Percentiles rank a stretch among this genome's conserved stretches.
Conservation (phyloP, 2,113 vertebrate species). For the Aviceda subcristata region DNA sequence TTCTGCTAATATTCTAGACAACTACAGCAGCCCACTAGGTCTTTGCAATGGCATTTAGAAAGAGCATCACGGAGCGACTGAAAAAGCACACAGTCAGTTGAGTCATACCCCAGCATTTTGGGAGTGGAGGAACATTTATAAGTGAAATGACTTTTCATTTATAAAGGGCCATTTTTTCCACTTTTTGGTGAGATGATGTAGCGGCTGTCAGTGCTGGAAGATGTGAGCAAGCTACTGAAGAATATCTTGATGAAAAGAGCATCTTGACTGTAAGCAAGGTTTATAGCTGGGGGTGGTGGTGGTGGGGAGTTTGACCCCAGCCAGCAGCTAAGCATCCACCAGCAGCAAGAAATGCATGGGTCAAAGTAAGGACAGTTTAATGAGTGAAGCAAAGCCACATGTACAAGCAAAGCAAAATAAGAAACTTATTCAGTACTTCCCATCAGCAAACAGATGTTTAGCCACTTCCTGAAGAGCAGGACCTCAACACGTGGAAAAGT, state of each 20-base stretch:
- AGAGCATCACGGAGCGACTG: background rate
- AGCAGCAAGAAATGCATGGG: background rate
- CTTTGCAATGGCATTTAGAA: background rate
- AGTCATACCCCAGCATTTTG: background rate
- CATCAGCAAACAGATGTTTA: background rate
- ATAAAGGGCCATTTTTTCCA: background rate
- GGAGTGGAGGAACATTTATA: background rate
- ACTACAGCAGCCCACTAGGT: background rate
- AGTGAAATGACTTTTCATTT: background rate
- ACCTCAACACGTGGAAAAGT: background rate
- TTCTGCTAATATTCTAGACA: background rate
- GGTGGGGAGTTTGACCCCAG: background rate
- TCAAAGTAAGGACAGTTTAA: background rate
- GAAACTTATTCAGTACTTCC: background rate
- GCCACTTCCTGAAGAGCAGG: background rate
- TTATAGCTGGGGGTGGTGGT: no score
- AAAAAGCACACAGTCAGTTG: background rate
- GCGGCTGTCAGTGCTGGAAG: background rate
- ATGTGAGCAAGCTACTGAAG: background rate
- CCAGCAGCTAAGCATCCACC: background rate
- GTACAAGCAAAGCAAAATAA: background rate
- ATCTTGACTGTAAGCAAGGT: background rate
- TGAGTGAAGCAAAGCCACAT: background rate
- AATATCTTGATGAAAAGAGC: background rate
- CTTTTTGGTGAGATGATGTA: background rate